These are phyloP conservation scores for Tragelaphus scriptus DNA, from an alignment of 2,113 vertebrate genomes.

Conservation along the genomic window DNA sequence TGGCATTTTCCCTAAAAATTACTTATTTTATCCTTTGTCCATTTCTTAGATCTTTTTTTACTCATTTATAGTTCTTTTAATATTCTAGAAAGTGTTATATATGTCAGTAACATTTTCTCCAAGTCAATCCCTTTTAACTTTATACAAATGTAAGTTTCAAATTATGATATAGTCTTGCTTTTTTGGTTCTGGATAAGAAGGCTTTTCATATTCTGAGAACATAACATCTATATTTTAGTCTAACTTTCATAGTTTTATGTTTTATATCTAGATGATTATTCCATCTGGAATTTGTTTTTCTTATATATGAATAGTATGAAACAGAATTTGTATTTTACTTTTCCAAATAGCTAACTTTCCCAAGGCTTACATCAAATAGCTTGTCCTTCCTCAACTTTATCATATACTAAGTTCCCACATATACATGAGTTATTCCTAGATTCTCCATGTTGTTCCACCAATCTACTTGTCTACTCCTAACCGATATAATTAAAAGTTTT, in stretches of 20 bases:
- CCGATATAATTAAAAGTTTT: not conserved
- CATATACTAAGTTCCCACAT: not conserved
- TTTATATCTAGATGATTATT: not conserved
- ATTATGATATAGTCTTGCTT: not conserved
- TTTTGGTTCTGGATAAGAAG: not conserved
- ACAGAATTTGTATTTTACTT: not conserved
- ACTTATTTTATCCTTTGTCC: not conserved
- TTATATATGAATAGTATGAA: not conserved
- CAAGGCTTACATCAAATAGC: not conserved
- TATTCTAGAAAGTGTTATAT: not conserved
- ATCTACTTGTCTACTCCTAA: not conserved
- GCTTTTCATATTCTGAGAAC: not conserved
- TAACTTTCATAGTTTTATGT: not conserved
- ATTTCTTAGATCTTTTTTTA: not conserved
- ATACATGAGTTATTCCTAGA: not conserved
- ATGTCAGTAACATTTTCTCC: not conserved
- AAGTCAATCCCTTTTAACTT: not conserved
- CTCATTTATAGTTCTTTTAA: not conserved
- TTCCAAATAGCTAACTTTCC: not conserved
- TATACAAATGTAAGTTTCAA: not conserved
- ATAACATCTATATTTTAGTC: not conserved
- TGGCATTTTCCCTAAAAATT: constrained; percentile 30
- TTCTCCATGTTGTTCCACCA: not conserved
- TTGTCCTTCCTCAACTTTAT: constrained; percentile 7
- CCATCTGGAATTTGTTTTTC: constrained; percentile 1